Conservation (phyloP, 2,888 invertebrate genomes). For the Netelia virgata region DNA sequence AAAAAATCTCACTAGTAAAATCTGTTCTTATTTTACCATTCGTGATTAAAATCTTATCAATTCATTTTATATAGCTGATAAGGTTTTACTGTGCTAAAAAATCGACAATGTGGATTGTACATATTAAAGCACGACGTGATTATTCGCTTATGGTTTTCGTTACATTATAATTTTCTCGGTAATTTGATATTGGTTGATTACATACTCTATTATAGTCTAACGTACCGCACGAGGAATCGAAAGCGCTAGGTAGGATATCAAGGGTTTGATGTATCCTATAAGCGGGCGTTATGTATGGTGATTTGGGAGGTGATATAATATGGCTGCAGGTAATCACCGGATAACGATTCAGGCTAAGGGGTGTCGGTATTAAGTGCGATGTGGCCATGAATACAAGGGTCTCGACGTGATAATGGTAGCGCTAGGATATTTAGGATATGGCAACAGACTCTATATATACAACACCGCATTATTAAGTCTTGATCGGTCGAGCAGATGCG, state of each 20-base stretch:
- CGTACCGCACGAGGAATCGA: slow-evolving; percentile 10
- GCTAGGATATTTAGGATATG: slow-evolving; percentile 11
- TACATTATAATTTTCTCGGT: slow-evolving; percentile 49
- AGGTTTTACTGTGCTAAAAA: too few species aligned
- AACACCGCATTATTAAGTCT: slow-evolving; percentile 32
- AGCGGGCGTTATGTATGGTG: slow-evolving; percentile 48
- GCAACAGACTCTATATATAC: not conserved
- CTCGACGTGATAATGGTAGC: slow-evolving; percentile 5
- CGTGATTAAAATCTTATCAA: too few species aligned
- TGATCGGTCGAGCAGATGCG: slow-evolving; percentile 27
- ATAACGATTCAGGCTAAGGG: slow-evolving; percentile 64
- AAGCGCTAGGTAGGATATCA: slow-evolving; percentile 10
- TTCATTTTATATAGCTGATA: too few species aligned
- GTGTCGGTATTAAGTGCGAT: slow-evolving; percentile 61
- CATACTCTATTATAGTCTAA: slow-evolving; percentile 35
- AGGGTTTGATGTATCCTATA: slow-evolving; percentile 8
- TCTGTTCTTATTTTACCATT: too few species aligned
- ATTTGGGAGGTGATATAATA: slow-evolving; percentile 65
- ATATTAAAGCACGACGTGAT: too few species aligned
- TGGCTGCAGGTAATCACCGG: slow-evolving; percentile 62
- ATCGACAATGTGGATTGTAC: too few species aligned
- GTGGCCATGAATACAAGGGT: slow-evolving; percentile 25
- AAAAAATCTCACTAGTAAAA: too few species aligned
- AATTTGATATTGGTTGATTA: slow-evolving; percentile 61
- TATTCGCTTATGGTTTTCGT: not conserved